Base-by-base conservation (phyloP, 2,113 vertebrate genomes). In the Plestiodon gilberti region DNA sequence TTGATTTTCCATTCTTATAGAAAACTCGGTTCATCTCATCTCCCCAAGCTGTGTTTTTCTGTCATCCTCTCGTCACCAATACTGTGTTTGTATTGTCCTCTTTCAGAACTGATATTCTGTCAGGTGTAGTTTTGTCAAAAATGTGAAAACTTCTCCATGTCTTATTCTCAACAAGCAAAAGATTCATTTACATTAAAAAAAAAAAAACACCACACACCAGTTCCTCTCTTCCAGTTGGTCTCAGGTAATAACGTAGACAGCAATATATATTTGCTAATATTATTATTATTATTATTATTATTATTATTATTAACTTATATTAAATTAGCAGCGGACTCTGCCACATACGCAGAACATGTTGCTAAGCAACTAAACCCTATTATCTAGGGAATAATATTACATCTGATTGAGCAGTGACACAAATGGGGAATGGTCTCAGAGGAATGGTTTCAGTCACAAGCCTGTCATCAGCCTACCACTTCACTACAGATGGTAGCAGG, bases 341-440 rank as follows among this genome's bases (percentile, higher is more conserved):
- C 71, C 86, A 82, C 0, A 28, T 78, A 91, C 86, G 57, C 52
- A 90, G 81, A 90, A 81, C 4, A 77, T 94, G 91, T 93, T 96
- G 91, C 94, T 94, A 93, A 89, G 93, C 93, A 95, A 95, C 93
- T 84, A 80, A 93, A 84, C 85, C 59, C n/a, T 84, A 74, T 87
- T 93, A 93, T 86, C 65, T 92, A 52, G 17, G 82, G 73, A 74
- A 89, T 74, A 88, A 80, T 87, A 91, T 85, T 90, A 78, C 10
- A 59, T 70, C 67, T 87, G 89, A 70, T 10, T 85, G 82, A 91
- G 89, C 83, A 87, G 70, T 86, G 87, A 80, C 74, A 83, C 82
- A 89, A 86, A 70, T 82, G 91, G 83, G 75, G 94, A 95, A 91
- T 82, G 77, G 85, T 91, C 88, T 96, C 90, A 79, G 62, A 93